Evolutionary conservation across 1,140 invertebrate species (phyloP).

Genomic region (Penaeus indicus): DNA sequence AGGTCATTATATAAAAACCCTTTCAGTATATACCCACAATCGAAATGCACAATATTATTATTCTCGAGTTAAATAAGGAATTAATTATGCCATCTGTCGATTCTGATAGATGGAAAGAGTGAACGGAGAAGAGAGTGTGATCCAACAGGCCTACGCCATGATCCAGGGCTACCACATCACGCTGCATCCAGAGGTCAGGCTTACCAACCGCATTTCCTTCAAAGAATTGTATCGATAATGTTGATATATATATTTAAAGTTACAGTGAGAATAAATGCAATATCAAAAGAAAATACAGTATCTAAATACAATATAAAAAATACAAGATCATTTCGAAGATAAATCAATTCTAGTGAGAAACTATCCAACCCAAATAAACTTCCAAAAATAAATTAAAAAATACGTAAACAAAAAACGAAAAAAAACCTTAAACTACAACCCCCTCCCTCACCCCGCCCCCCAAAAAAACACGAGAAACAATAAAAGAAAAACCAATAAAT

Average conservation of each 20-base stretch:
- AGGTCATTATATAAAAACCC: too few relatives aligned
- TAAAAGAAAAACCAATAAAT: background rate
- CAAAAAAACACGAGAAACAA: background rate
- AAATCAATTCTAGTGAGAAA: too few relatives aligned
- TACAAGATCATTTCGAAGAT: too few relatives aligned
- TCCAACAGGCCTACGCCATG: slow-evolving; percentile 46
- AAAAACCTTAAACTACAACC: too few relatives aligned
- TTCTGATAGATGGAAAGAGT: slow-evolving; percentile 48
- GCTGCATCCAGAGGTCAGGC: slow-evolving; percentile 49
- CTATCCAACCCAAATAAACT: too few relatives aligned
- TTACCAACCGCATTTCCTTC: background rate
- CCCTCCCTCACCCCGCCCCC: too few relatives aligned
- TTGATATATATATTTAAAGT: slow-evolving; percentile 5
- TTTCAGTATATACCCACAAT: too few relatives aligned
- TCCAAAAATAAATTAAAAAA: too few relatives aligned
- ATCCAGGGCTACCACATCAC: slow-evolving; percentile 61
- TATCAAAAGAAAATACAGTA: background rate
- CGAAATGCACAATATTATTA: too few relatives aligned
- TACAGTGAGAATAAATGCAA: background rate
- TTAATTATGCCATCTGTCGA: background rate
- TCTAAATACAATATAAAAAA: background rate
- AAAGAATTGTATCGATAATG: background rate
- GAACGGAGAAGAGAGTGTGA: slow-evolving; percentile 42
- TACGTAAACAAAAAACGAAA: too few relatives aligned
- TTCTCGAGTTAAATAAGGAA: too few relatives aligned